Base-by-base conservation (phyloP, 2,888 invertebrate species). In the Liposcelis brunnea region DNA sequence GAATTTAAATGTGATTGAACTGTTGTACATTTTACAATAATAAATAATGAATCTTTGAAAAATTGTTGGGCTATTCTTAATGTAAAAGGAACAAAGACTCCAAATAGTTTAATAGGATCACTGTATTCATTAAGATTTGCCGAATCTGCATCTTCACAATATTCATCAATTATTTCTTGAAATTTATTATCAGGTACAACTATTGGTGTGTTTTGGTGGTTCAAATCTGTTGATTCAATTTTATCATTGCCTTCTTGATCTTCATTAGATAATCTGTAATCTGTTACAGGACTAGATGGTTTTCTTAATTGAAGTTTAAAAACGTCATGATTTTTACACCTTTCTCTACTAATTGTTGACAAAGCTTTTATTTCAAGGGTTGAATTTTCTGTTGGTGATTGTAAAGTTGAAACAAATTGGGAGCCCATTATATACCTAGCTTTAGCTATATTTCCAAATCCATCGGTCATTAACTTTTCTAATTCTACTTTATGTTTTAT, bases 31-130 rank as follows among this genome's bases (percentile, higher is more conserved):
- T 81, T 75, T 10, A 77, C 69, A 31, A 74, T 65, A 58, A 74
- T 69, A 48, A 77, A 74, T 6, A 85, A 55, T 2, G 79, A 70
- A 53, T 75, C 75, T 54, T 76, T 74, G 58, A 85, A 91, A 54
- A 75, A 71, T 44, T 68, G 70, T 57, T 83, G 83, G 0, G 87
- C 84, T 52, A 68, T 71, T 54, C 78, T 74, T 55, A 91, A 64
- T 57, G 78, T 77, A 55, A 79, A 77, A 0, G 90, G 87, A 0
- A 87, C 83, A 31, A 91, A 62, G 33, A 86, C 73, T 10, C 89
- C 89, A 66, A 90, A 91, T 87, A 87, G 89, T 51, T 74, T 76
- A 26, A 89, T 59, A 0, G 90, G 87, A 59, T 90, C 74, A 19
- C 56, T 55, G 44, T 56, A 52, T 14, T 33, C 19, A 21, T 26